These are phyloP conservation scores for silkworm (Bombyx mori) DNA, from an alignment of 1,140 invertebrate genomes.

Conservation along the genomic window ASM3026992v2 NC_085125.1:13203501-13204000, in stretches of 20 bases:
- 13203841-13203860: slow-evolving; percentile 72
- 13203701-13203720: slow-evolving; percentile 54
- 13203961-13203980: slow-evolving; percentile 23
- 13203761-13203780: slow-evolving; percentile 68
- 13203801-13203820: slow-evolving; percentile 72
- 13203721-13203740: slow-evolving; percentile 63
- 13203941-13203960: slow-evolving; percentile 23
- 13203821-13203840: slow-evolving; percentile 74
- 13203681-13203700: slow-evolving; percentile 41
- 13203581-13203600: slow-evolving; percentile 64
- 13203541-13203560: slow-evolving; percentile 53
- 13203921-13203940: slow-evolving; percentile 45
- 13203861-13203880: slow-evolving; percentile 71
- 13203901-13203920: slow-evolving; percentile 49
- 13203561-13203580: slow-evolving; percentile 65
- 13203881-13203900: slow-evolving; percentile 60
- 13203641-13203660: background rate
- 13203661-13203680: slow-evolving; percentile 35
- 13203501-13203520: slow-evolving; percentile 81
- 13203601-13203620: slow-evolving; percentile 34
- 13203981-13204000: slow-evolving; percentile 32
- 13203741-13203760: slow-evolving; percentile 69
- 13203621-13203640: slow-evolving; percentile 43
- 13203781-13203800: slow-evolving; percentile 69
- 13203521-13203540: slow-evolving; percentile 32